These are phyloP conservation scores for Zaprionus lineosus DNA, from an alignment of 2,888 invertebrate genomes.

Conservation along the genomic window DNA sequence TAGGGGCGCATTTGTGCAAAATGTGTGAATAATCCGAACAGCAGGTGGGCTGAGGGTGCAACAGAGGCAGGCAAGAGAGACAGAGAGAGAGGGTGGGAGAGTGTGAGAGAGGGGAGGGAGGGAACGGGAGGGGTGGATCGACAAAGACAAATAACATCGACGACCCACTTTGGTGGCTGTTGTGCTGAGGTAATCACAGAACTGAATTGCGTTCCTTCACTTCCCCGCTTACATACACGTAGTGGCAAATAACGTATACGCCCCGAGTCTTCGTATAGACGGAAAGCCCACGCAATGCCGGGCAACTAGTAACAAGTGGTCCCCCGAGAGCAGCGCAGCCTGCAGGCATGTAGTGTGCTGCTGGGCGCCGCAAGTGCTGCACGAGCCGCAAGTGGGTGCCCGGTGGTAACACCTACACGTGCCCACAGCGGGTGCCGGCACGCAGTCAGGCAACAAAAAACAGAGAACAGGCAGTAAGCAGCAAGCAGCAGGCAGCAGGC, in stretches of 20 bases:
- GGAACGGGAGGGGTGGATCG: too few species aligned
- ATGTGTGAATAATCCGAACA: constrained; percentile 16
- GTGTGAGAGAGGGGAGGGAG: too few species aligned
- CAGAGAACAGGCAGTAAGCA: too few species aligned
- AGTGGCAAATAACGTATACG: constrained; percentile 53
- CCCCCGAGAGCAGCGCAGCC: constrained; percentile 27
- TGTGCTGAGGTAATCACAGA: constrained; percentile 53
- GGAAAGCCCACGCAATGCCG: constrained; percentile 46
- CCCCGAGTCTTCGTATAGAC: constrained; percentile 39
- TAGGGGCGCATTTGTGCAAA: constrained; percentile 25
- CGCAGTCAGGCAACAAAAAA: too few species aligned
- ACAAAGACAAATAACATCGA: constrained; percentile 17
- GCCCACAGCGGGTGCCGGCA: constrained; percentile 30
- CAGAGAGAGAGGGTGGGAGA: too few species aligned
- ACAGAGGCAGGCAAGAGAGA: constrained; percentile 15
- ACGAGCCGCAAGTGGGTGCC: constrained; percentile 20
- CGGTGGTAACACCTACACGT: constrained; percentile 41
- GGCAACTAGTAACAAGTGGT: constrained; percentile 61
- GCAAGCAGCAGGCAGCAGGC: too few species aligned
- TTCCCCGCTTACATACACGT: too few species aligned
- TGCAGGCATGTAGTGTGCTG: constrained; percentile 2
- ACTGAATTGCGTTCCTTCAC: constrained; percentile 21
- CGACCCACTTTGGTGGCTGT: constrained; percentile 52
- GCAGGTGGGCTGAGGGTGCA: constrained; percentile 4
- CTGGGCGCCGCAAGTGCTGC: background rate